These are phyloP conservation scores for Polietes domitor DNA, from an alignment of 2,888 invertebrate species.

Conservation along the genomic window DNA sequence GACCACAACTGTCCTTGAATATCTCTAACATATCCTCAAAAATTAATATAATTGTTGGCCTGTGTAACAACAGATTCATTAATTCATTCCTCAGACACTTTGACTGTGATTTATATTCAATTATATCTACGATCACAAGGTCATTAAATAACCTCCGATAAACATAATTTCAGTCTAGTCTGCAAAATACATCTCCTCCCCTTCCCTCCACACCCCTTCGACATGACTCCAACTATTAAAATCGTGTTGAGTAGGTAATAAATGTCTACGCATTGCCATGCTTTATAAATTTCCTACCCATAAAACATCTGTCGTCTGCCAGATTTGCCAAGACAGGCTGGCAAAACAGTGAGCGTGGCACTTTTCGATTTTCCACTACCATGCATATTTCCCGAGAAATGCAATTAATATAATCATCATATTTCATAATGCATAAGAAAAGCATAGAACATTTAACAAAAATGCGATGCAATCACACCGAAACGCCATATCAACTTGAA, in stretches of 20 bases:
- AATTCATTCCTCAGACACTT: not conserved
- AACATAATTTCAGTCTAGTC: conserved; percentile 2
- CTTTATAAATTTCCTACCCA: conserved; percentile 2
- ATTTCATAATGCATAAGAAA: conserved; percentile 74
- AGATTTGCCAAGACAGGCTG: not conserved
- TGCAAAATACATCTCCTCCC: not conserved
- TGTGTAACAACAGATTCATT: no score
- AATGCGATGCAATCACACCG: conserved; percentile 65
- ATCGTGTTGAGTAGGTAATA: conserved; percentile 21
- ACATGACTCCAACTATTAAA: conserved; percentile 11
- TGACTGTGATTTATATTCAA: not conserved
- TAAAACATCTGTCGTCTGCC: conserved; percentile 25
- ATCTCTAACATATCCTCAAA: no score
- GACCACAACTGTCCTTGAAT: no score
- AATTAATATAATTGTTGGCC: no score
- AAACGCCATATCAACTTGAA: conserved; percentile 63
- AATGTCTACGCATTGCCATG: conserved; percentile 9
- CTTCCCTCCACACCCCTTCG: not conserved
- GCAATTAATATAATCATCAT: conserved; percentile 74
- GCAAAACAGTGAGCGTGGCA: not conserved
- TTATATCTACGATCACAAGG: conserved; percentile 19
- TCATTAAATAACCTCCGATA: conserved; percentile 21
- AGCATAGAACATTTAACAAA: conserved; percentile 69
- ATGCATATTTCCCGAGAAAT: conserved; percentile 80
- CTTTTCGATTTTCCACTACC: conserved; percentile 80